A percentile compares a stretch with the other conserved stretches of the same genome.
Conservation (phyloP, 2,113 vertebrate genomes). For the Tetraodon nigroviridis region DNA sequence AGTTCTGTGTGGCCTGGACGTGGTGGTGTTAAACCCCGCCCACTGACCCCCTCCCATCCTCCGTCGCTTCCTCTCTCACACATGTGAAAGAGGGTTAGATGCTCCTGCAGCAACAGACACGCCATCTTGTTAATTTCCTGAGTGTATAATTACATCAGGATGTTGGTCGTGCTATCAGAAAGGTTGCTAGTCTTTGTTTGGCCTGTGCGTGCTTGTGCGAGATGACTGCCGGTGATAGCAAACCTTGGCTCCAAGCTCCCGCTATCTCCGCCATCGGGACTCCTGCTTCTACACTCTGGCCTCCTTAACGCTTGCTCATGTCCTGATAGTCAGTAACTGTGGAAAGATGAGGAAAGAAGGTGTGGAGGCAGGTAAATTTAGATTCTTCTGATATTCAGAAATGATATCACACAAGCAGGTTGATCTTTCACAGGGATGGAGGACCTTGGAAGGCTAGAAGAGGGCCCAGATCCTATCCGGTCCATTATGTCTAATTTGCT, state of each 20-base stretch:
- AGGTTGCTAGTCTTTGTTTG: conserved; percentile 62
- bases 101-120: conserved; percentile 53
- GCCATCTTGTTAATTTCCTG: conserved; percentile 67
- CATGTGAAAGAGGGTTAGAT: conserved; percentile 7
- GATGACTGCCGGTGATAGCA: conserved; percentile 61
- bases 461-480: conserved; percentile 54
- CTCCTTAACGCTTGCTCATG: conserved; percentile 23
- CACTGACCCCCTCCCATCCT: conserved; percentile 11
- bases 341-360: conserved; percentile 7
- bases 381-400: conserved; percentile 1
- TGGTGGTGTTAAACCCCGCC: background rate
- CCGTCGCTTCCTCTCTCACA: conserved; percentile 22
- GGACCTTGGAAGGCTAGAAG: conserved; percentile 45
- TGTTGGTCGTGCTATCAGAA: conserved; percentile 65
- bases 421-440: conserved; percentile 24
- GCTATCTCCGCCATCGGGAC: conserved; percentile 57
- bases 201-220: conserved; percentile 64
- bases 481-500: conserved; percentile 64
- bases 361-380: conserved; percentile 2
- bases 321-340: no score
- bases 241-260: conserved; percentile 39
- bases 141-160: conserved; percentile 67
- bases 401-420: conserved; percentile 19
- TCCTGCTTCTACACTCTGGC: conserved; percentile 22
- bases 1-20: background rate